Base-by-base conservation (phyloP, 2,113 vertebrate species). In the Chionis minor region DNA sequence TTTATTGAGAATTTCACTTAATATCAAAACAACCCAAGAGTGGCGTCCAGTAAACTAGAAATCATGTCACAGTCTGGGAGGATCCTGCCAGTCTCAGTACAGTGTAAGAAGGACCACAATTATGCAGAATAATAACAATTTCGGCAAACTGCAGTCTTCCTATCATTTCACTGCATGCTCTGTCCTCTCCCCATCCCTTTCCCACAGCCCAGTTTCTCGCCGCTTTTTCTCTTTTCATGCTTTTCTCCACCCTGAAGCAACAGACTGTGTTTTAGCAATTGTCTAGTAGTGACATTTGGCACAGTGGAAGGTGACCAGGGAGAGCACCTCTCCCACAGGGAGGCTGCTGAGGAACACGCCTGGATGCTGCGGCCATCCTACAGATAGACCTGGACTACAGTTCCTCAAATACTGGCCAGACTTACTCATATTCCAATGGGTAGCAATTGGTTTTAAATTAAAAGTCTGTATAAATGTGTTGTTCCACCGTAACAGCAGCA, bases 281-380 rank as follows among this genome's bases (percentile, higher is more conserved):
- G 32, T 69, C 52, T 27, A n/a, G n/a, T 6, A 44, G 17, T 44
- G 78, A 67, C 16, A 12, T 33, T 45, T n/a, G 32, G 35, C 52
- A 42, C 40, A 66, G 33, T 6, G 44, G 26, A 71, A 49, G 22
- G 18, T 28, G 54, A 32, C 8, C 10, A 17, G 10, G 33, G 35
- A 38, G 28, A 86, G 20, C 1, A 8, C 13, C 27, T 59, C 5
- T 14, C 12, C 14, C 0, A 5, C 24, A 42, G n/a, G 18, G 26
- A 28, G 17, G 26, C 42, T 81, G 65, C 63, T 84, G 35, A 55
- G 35, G 56, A 90, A 87, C 21, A 26, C 0, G 1, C 6, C 40
- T 71, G 79, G 70, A 71, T 5, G 10, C 32, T 59, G 40, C 0
- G 0, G 15, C 20, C 13, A 3, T 21, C 15, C 30, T 15, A 12